Conservation (phyloP, 2,888 invertebrate species). For the Tortricodes alternella region DNA sequence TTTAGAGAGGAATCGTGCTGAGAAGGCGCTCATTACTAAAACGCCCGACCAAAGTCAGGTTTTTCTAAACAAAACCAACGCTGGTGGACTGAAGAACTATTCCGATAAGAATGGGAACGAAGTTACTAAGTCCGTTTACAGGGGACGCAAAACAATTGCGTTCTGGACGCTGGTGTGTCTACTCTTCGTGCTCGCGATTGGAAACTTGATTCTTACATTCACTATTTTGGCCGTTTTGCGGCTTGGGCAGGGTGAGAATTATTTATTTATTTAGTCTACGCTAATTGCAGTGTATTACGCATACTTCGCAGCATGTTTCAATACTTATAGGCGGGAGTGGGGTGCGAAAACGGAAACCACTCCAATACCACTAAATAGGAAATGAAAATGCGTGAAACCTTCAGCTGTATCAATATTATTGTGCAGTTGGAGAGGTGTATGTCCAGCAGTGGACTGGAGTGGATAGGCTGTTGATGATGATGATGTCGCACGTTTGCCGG, state of each 20-base stretch:
- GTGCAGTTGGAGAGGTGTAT: too few relatives aligned
- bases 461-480: too few relatives aligned
- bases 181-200: slow-evolving; percentile 87
- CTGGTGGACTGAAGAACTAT: slow-evolving; percentile 58
- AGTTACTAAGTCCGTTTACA: slow-evolving; percentile 61
- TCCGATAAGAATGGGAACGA: slow-evolving; percentile 76
- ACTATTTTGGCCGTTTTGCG: slow-evolving; percentile 91
- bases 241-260: slow-evolving; percentile 86
- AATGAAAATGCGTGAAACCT: too few relatives aligned
- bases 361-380: too few relatives aligned
- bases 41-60: slow-evolving; percentile 61
- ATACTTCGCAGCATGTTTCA: too few relatives aligned
- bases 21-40: slow-evolving; percentile 69
- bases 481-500: too few relatives aligned
- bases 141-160: slow-evolving; percentile 85
- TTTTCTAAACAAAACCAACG: slow-evolving; percentile 50
- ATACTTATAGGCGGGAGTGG: too few relatives aligned
- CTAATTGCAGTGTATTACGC: too few relatives aligned
- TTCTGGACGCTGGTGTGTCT: slow-evolving; percentile 91
- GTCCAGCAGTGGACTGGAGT: too few relatives aligned
- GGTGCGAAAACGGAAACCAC: too few relatives aligned
- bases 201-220: slow-evolving; percentile 90
- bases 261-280: too few relatives aligned
- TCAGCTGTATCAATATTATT: too few relatives aligned
- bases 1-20: slow-evolving; percentile 64